A percentile compares a stretch with the other conserved stretches of the same genome.
Conservation (phyloP, 1,140 invertebrate species). For the Lamellibrachia luymesi region DNA sequence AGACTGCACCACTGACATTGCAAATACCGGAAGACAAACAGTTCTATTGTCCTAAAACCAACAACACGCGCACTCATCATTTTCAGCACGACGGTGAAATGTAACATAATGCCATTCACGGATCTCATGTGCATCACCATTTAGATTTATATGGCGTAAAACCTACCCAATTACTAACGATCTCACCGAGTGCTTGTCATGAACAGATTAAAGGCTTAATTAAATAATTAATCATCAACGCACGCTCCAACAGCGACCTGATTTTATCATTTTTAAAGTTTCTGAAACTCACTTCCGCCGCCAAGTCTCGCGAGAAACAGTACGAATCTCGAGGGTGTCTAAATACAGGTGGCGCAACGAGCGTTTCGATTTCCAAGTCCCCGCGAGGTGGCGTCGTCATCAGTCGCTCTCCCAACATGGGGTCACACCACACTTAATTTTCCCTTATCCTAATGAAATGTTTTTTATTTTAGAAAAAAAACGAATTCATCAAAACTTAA, state of each 20-base stretch:
- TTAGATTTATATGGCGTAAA: not conserved
- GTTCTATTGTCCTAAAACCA: not conserved
- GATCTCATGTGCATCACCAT: not conserved
- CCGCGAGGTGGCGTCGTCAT: not conserved
- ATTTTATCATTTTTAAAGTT: constrained; percentile 6
- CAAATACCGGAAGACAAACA: not conserved
- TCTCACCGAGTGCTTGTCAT: not conserved
- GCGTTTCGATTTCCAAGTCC: not conserved
- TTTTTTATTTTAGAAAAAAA: no score
- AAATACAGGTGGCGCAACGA: not conserved
- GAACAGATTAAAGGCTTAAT: not conserved
- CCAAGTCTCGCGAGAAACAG: not conserved
- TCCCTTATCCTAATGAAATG: no score
- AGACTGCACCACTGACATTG: not conserved
- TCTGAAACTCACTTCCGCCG: not conserved
- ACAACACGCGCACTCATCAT: not conserved
- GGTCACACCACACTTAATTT: not conserved
- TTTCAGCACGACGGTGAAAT: not conserved
- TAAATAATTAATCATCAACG: not conserved
- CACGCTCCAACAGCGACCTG: not conserved
- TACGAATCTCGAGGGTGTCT: not conserved
- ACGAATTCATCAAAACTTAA: no score
- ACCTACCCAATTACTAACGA: not conserved
- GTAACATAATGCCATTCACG: not conserved
- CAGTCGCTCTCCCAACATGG: not conserved